Conservation (phyloP, 2,113 vertebrate genomes). For the Microcebus jonahi region DNA sequence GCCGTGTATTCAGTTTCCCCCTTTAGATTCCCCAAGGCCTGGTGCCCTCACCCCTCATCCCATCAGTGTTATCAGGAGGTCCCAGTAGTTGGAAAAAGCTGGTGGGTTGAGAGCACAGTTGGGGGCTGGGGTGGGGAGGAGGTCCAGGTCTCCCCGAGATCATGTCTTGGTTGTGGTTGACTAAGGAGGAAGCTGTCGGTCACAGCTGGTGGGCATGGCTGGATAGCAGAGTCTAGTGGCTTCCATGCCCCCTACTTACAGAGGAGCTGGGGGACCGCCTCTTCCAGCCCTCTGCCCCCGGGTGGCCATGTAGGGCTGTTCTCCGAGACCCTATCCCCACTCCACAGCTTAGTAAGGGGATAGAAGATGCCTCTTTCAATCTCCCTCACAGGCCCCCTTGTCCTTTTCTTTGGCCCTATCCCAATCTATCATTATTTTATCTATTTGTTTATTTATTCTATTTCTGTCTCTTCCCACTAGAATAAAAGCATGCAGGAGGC, state of each 20-base stretch:
- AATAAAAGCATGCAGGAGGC: constrained; percentile 57
- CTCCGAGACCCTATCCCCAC: neutral
- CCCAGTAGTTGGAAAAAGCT: neutral
- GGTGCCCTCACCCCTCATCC: neutral
- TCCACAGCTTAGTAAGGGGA: neutral
- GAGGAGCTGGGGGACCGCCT: neutral
- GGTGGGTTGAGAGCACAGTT: neutral
- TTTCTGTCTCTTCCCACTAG: constrained; percentile 42
- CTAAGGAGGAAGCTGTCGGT: neutral
- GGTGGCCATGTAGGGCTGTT: neutral
- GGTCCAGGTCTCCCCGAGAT: neutral
- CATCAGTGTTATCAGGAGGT: neutral
- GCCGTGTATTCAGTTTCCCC: neutral
- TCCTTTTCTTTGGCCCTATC: neutral
- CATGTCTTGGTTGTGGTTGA: neutral
- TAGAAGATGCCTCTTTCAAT: neutral
- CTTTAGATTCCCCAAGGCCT: neutral
- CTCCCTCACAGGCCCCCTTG: neutral
- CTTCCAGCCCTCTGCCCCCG: neutral
- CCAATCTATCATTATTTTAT: constrained; percentile 13
- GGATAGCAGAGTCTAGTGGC: neutral
- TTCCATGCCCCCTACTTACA: neutral
- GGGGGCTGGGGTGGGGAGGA: neutral
- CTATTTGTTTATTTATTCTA: constrained; percentile 46
- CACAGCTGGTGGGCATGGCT: neutral